Evolutionary conservation across 2,888 invertebrate species (phyloP), one percentile per base, ranked within the genome.

Genomic region (Corythucha ciliata): DNA sequence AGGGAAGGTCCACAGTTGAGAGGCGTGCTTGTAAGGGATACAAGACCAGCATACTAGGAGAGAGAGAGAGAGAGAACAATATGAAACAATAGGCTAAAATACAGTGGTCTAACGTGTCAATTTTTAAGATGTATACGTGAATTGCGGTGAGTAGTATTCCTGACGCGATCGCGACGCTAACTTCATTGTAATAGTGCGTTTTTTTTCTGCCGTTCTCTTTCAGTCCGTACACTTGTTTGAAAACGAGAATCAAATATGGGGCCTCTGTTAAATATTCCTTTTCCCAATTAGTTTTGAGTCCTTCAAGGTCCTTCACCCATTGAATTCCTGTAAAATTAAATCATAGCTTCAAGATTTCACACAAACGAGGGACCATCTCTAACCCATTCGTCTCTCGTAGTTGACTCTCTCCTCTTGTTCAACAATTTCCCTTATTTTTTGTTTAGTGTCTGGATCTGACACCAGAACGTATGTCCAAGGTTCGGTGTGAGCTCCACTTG

Each of bases 401-500:
- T 92, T 92, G 0, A 83, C 68, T 59, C 84, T 79, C 64, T 92
- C 92, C 67, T 93, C 92, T 22, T 76, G 76, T 70, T 94, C 93
- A 0, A 94, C 79, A 48, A 92, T 84, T 41, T 75, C 73, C 25
- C 89, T 74, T 47, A 93, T 79, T 56, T 80, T 71, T 48, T 71
- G 66, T 68, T 90, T 90, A 0, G 79, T 68, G 5, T 74, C 72
- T 2, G 67, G 63, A 59, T 81, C 78, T 56, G 76, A 75, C 7
- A 90, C 77, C 0, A 81, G 77, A 14, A 88, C 83, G 66, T 83
- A 93, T 1, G 86, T 90, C 93, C 93, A 93, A 1, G 93, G 93
- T 67, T 93, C 89, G 0, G 90, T 89, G 65, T 94, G 92, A 0
- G 92, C 92, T 2, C 93, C 93, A 62, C 90, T 90, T n/a, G 93